Conservation (phyloP, 2,113 vertebrate species). For the Oryzias melastigma region DNA sequence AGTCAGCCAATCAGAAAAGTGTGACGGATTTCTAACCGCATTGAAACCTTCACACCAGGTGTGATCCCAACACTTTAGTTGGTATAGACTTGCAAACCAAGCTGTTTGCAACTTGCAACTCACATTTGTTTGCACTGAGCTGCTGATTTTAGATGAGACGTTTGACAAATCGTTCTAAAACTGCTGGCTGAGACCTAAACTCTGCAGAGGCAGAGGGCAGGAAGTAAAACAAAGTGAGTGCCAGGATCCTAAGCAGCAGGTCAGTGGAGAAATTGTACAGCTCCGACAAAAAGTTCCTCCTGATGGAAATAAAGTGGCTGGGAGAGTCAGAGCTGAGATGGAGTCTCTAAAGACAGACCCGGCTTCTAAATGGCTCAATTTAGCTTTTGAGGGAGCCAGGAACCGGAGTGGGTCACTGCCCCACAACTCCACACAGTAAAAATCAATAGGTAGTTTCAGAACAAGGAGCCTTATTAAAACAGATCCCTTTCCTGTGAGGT, state of each 20-base stretch:
- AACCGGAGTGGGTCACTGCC: conserved; percentile 61
- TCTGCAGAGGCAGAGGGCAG: conserved; percentile 27
- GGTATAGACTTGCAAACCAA: too few species aligned
- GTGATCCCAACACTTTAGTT: too few species aligned
- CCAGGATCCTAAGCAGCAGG: conserved; percentile 39
- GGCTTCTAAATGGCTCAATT: conserved; percentile 81
- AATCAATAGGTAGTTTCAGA: conserved; percentile 83
- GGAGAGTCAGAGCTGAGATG: conserved; percentile 52
- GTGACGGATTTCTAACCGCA: too few species aligned
- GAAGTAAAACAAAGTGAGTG: conserved; percentile 36
- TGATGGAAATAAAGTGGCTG: conserved; percentile 74
- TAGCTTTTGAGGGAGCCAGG: conserved; percentile 67
- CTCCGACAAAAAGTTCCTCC: conserved; percentile 63
- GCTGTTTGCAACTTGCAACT: too few species aligned
- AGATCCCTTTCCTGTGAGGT: conserved; percentile 58
- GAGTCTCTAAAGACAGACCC: conserved; percentile 66
- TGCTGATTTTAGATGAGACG: conserved; percentile 15
- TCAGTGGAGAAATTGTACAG: conserved; percentile 50
- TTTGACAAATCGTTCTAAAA: conserved; percentile 40
- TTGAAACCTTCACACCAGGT: too few species aligned
- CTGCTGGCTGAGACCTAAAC: conserved; percentile 27
- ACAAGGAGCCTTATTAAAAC: conserved; percentile 77
- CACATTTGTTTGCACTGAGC: conserved; percentile 4
- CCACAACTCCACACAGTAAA: conserved; percentile 66
- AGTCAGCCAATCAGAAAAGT: too few species aligned